Evolutionary conservation across 2,113 vertebrate species (phyloP).

Genomic region (Corythornis cristatus): DNA sequence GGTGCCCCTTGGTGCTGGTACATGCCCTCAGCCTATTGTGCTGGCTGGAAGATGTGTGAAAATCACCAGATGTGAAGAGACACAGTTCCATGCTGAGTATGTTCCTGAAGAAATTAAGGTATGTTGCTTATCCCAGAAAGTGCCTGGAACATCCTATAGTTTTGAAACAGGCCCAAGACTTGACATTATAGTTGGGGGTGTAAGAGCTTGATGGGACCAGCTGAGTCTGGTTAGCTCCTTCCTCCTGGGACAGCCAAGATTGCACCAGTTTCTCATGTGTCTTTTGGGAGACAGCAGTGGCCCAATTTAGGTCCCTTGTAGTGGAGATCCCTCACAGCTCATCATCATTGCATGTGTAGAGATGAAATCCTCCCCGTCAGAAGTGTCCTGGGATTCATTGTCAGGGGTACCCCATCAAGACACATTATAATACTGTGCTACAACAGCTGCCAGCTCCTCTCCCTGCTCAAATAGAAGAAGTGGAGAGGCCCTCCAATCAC

Average conservation of each 20-base stretch:
- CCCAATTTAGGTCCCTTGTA: background rate
- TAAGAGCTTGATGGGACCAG: background rate
- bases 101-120: background rate
- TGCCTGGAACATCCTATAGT: background rate
- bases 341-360: background rate
- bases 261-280: fast-evolving
- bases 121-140: background rate
- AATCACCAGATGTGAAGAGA: background rate
- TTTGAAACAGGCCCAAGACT: background rate
- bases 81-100: background rate
- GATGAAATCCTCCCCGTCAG: background rate
- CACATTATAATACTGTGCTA: fast-evolving
- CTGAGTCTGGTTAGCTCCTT: background rate
- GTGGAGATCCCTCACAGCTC: background rate
- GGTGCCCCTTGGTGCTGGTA: background rate
- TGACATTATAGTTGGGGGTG: fast-evolving
- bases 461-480: background rate
- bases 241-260: background rate
- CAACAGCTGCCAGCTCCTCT: background rate
- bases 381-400: background rate
- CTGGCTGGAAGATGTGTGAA: background rate
- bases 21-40: fast-evolving
- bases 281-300: background rate
- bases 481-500: fast-evolving
- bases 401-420: background rate